Percentiles rank a stretch among this genome's conserved stretches.
Evolutionary conservation across 2,888 invertebrate genomes (phyloP).

Genomic region (Fragum sueziense): DNA sequence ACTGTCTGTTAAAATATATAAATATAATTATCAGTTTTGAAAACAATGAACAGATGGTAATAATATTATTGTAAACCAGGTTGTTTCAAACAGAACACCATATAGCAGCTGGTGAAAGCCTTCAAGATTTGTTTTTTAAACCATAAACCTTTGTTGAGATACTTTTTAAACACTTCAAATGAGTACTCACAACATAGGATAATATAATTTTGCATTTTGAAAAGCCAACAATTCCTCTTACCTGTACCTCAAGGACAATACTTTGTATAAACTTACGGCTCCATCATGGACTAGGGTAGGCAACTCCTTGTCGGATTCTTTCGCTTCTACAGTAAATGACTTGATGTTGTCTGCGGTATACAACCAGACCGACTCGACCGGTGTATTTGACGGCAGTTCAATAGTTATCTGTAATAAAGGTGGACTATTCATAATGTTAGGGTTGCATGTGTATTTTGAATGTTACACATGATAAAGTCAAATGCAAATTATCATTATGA

Average conservation of each 20-base stretch:
- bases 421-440: not conserved
- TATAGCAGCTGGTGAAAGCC: too few species aligned
- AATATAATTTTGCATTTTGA: not conserved
- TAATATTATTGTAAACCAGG: too few species aligned
- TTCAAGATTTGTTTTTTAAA: too few species aligned
- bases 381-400: constrained; percentile 31
- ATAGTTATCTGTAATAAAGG: constrained; percentile 37
- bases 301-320: constrained; percentile 18
- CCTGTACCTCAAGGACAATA: not conserved
- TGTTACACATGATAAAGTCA: too few species aligned
- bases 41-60: too few species aligned
- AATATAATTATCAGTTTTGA: too few species aligned
- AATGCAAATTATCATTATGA: too few species aligned
- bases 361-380: constrained; percentile 40
- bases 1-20: too few species aligned
- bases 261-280: constrained; percentile 25
- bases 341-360: constrained; percentile 40
- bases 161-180: not conserved
- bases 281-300: constrained; percentile 42
- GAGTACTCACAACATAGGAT: not conserved
- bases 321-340: constrained; percentile 39
- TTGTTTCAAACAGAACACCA: too few species aligned
- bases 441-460: too few species aligned
- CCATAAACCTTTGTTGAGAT: too few species aligned
- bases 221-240: too few species aligned